Percentiles rank a stretch among this genome's conserved stretches.
Conservation (phyloP, 1,140 invertebrate genomes). For the Meteorus sp. region DNA sequence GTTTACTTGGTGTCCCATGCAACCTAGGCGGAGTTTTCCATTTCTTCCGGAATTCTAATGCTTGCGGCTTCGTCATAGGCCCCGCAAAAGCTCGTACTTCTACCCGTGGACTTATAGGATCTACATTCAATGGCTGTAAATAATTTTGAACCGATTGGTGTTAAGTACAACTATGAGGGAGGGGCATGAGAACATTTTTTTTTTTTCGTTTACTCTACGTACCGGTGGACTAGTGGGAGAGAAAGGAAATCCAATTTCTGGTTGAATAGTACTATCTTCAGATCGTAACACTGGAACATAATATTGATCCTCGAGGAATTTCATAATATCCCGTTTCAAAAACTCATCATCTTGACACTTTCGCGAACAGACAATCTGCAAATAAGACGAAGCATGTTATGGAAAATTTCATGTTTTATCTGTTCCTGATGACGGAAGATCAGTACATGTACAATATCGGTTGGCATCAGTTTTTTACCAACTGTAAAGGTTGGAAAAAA, state of each 20-base stretch:
- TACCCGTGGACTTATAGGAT: constrained; percentile 68
- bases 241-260: constrained; percentile 75
- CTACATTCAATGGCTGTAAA: constrained; percentile 63
- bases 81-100: constrained; percentile 82
- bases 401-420: no score
- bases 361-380: constrained; percentile 69
- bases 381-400: no score
- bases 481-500: no score
- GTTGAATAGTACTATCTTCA: constrained; percentile 71
- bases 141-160: no score
- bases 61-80: constrained; percentile 77
- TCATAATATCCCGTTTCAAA: constrained; percentile 61
- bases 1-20: constrained; percentile 33
- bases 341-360: constrained; percentile 50
- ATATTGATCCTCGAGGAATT: constrained; percentile 71
- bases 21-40: constrained; percentile 81
- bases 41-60: constrained; percentile 71
- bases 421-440: no score
- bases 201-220: constrained; percentile 26
- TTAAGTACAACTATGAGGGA: not conserved
- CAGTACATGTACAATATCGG: constrained; percentile 3
- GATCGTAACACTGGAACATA: constrained; percentile 83
- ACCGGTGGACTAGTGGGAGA: constrained; percentile 68
- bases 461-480: not conserved
- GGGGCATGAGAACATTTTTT: not conserved